These are phyloP conservation scores for Spisula subtruncata DNA, from an alignment of 2,888 invertebrate genomes.

Conservation along the genomic window DNA sequence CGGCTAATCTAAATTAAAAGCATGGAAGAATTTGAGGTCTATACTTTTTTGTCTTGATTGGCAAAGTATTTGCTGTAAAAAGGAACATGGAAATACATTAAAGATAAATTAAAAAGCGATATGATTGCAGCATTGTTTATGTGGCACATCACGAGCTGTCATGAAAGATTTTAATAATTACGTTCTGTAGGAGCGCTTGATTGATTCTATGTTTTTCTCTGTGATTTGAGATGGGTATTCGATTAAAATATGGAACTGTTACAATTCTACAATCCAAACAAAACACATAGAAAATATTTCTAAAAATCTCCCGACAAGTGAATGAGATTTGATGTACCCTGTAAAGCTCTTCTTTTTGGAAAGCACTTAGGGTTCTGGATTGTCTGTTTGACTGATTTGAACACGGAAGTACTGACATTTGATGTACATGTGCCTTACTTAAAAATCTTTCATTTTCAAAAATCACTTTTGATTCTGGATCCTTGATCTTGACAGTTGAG, in stretches of 20 bases:
- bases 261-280: neutral
- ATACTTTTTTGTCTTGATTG: conserved; percentile 26
- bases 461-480: neutral
- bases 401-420: neutral
- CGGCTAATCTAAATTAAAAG: conserved; percentile 17
- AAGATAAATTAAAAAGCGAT: neutral
- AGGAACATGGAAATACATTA: neutral
- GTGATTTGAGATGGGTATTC: neutral
- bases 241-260: conserved; percentile 18
- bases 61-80: neutral
- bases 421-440: neutral
- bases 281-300: neutral
- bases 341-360: no score
- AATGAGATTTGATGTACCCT: neutral
- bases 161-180: neutral
- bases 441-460: neutral
- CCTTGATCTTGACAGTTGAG: neutral
- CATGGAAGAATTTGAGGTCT: conserved; percentile 12
- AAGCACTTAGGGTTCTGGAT: no score
- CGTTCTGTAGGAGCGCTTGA: neutral
- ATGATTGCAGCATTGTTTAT: conserved; percentile 2
- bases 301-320: neutral
- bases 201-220: neutral
- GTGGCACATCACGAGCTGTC: conserved; percentile 10
- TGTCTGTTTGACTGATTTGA: no score